Percentiles rank a stretch among this genome's conserved stretches.
These are phyloP conservation scores for Australoheros scitulus DNA, from an alignment of 2,113 vertebrate species.

Conservation along the genomic window DNA sequence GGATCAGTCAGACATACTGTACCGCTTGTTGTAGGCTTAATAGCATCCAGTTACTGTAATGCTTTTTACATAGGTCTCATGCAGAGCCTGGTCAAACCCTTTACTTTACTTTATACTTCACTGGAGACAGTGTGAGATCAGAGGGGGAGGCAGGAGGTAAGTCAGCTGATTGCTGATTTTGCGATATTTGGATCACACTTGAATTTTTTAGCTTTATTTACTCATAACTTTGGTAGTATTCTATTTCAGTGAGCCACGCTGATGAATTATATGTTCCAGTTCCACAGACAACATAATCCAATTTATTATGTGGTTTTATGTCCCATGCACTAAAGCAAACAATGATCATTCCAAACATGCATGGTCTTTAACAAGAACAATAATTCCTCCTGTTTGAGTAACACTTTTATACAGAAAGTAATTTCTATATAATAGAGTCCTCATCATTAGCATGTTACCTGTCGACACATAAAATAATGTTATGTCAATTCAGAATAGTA, in stretches of 20 bases:
- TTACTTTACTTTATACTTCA: conserved; percentile 19
- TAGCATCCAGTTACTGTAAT: conserved; percentile 25
- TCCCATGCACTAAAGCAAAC: too few relatives aligned
- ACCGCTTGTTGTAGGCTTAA: conserved; percentile 20
- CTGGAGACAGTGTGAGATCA: conserved; percentile 1
- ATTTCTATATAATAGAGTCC: too few relatives aligned
- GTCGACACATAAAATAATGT: too few relatives aligned
- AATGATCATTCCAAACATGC: too few relatives aligned
- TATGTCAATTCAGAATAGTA: too few relatives aligned
- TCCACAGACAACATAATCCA: too few relatives aligned
- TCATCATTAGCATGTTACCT: too few relatives aligned
- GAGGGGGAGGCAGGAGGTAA: not conserved
- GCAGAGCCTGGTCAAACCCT: conserved; percentile 3
- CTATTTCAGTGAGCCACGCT: not conserved
- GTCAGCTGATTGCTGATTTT: not conserved
- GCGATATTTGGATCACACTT: not conserved
- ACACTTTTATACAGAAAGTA: too few relatives aligned
- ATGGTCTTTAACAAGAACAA: too few relatives aligned
- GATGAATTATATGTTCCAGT: too few relatives aligned
- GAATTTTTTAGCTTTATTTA: not conserved
- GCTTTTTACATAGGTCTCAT: not conserved
- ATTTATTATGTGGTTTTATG: too few relatives aligned
- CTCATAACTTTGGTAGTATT: not conserved
- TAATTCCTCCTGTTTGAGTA: too few relatives aligned
- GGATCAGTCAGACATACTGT: conserved; percentile 27